Conservation (phyloP, 2,113 vertebrate species). For the Ahaetulla prasina region DNA sequence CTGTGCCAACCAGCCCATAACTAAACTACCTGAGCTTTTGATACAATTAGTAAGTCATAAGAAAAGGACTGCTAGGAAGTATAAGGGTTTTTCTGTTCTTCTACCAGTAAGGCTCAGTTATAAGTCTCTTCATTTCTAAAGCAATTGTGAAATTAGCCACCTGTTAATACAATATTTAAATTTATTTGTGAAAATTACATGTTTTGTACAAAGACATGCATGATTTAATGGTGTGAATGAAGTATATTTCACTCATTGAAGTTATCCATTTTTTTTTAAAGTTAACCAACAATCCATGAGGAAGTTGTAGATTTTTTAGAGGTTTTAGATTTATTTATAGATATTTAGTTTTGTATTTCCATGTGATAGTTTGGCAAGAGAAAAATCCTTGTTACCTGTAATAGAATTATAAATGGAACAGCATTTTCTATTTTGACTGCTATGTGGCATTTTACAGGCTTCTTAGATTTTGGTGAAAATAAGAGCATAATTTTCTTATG, state of each 20-base stretch:
- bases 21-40: slow-evolving; percentile 20
- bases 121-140: background rate
- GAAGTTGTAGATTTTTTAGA: slow-evolving; percentile 24
- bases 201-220: background rate
- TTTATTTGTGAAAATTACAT: slow-evolving; percentile 12
- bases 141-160: background rate
- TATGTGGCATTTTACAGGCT: slow-evolving; percentile 52
- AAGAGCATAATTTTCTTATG: slow-evolving; percentile 42
- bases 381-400: slow-evolving; percentile 51
- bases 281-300: slow-evolving; percentile 31
- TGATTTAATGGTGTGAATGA: slow-evolving; percentile 13
- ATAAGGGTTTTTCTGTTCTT: background rate
- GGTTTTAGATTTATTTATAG: slow-evolving; percentile 48
- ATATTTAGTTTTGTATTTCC: slow-evolving; percentile 57
- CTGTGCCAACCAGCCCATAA: slow-evolving; percentile 6
- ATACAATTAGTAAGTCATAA: slow-evolving; percentile 19
- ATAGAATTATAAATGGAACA: slow-evolving; percentile 54
- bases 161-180: slow-evolving; percentile 15
- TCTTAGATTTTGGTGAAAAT: slow-evolving; percentile 48
- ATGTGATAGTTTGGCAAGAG: slow-evolving; percentile 45
- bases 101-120: background rate
- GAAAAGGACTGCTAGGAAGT: background rate
- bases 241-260: background rate
- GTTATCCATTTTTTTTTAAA: slow-evolving; percentile 33
- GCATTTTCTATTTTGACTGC: slow-evolving; percentile 56